A percentile compares a stretch with the other conserved stretches of the same genome.
phyloP scores from a whole-genome alignment of 2,888 invertebrate genomes.

The Patella pellucida region DNA sequence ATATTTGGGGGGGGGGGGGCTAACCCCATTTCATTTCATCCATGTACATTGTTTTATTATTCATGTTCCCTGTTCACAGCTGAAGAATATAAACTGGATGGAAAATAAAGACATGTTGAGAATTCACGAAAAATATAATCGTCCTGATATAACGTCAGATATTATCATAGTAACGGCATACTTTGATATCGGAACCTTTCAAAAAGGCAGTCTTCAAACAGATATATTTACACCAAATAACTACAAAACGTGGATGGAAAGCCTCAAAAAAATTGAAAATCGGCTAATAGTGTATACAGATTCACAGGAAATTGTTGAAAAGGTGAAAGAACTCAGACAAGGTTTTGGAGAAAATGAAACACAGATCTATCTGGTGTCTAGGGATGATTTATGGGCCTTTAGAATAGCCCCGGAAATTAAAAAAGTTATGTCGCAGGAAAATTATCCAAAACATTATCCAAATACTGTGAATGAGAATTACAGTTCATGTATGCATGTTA shows the following conservation, averaged over 20 bases:
- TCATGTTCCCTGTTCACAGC: too few species aligned
- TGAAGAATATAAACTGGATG: too few species aligned
- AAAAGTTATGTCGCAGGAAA: conserved; percentile 45
- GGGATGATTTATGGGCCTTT: conserved; percentile 53
- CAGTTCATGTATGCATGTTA: conserved; percentile 65
- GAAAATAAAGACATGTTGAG: too few species aligned
- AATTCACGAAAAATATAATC: too few species aligned
- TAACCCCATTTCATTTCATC: too few species aligned
- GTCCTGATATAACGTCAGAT: conserved; percentile 26
- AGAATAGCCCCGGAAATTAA: conserved; percentile 43
- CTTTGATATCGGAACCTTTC: conserved; percentile 47
- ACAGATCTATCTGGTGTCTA: conserved; percentile 38
- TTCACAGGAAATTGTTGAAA: conserved; percentile 34
- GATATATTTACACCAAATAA: conserved; percentile 37
- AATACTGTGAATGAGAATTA: conserved; percentile 60
- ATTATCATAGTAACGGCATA: conserved; percentile 55
- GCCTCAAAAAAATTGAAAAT: conserved; percentile 52
- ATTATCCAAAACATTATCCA: conserved; percentile 56
- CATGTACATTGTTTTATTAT: too few species aligned
- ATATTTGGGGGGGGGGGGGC: too few species aligned
- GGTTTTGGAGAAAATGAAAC: conserved; percentile 41
- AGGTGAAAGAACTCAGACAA: conserved; percentile 40
- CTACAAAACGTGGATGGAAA: conserved; percentile 56
- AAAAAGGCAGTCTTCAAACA: conserved; percentile 34
- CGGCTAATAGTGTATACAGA: conserved; percentile 56